These are phyloP conservation scores for Phocoena sinus DNA, from an alignment of 2,113 vertebrate species.

Conservation along the genomic window DNA sequence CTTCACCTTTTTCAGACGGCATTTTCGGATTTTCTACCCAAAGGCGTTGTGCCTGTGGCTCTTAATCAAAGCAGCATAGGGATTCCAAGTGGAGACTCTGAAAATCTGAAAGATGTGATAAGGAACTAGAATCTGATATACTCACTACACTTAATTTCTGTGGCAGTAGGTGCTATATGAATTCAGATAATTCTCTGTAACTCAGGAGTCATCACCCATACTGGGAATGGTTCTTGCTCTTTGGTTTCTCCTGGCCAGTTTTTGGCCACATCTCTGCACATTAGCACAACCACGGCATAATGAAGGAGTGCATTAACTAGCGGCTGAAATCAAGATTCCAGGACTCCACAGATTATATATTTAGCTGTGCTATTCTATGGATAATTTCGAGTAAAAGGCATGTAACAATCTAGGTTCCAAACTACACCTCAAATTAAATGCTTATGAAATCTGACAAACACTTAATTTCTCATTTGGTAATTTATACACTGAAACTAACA, in stretches of 20 bases:
- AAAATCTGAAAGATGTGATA: slow-evolving; percentile 9
- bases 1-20: neutral
- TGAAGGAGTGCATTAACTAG: neutral
- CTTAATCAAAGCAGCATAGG: slow-evolving; percentile 29
- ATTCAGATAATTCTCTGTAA: neutral
- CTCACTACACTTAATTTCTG: slow-evolving; percentile 42
- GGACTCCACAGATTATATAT: neutral
- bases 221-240: neutral
- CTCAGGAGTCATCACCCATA: neutral
- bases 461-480: neutral
- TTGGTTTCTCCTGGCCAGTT: neutral
- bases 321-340: slow-evolving; percentile 8
- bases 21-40: slow-evolving; percentile 41
- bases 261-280: neutral
- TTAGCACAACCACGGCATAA: neutral
- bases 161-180: neutral
- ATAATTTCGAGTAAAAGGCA: slow-evolving; percentile 24
- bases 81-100: neutral
- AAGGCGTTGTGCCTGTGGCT: slow-evolving; percentile 2
- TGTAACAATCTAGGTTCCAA: neutral
- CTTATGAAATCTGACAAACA: neutral
- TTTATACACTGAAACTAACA: slow-evolving; percentile 24
- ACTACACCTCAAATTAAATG: slow-evolving; percentile 38
- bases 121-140: slow-evolving; percentile 22
- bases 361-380: neutral